Conservation (phyloP, 2,113 vertebrate species). For the Chlamydotis undulata region DNA sequence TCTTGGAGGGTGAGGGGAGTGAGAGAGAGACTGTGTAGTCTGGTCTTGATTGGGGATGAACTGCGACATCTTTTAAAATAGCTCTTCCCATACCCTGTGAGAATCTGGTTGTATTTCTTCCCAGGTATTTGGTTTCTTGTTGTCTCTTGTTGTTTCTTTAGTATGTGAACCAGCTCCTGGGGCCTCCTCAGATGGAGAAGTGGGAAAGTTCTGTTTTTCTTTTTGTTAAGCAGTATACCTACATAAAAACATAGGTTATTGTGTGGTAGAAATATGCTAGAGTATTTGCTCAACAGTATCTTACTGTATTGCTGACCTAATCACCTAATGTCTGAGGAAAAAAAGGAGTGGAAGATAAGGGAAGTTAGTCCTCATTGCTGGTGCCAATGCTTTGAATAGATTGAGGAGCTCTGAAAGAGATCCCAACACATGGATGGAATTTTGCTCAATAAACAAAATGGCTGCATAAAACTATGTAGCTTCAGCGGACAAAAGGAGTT, state of each 20-base stretch:
- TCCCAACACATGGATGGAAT: not conserved
- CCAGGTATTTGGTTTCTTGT: not conserved
- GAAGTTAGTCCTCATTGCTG: not conserved
- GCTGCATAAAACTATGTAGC: not conserved
- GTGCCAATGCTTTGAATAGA: not conserved
- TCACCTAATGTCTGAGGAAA: not conserved
- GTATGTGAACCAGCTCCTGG: not conserved
- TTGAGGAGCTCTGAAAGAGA: not conserved
- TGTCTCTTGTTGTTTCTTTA: not conserved
- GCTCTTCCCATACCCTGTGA: not conserved
- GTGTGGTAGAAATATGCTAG: not conserved
- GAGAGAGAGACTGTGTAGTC: too few relatives aligned
- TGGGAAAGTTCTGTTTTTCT: not conserved
- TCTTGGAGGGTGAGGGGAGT: too few relatives aligned
- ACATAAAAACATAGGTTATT: not conserved
- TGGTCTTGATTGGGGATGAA: too few relatives aligned
- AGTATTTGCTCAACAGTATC: not conserved
- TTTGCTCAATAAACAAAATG: not conserved
- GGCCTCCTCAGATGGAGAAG: not conserved
- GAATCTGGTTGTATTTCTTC: not conserved
- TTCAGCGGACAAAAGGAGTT: not conserved
- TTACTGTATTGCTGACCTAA: not conserved
- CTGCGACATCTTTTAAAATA: not conserved
- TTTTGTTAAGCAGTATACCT: not conserved
- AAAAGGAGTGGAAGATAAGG: rapidly evolving